These are phyloP conservation scores for Amazona guildingii DNA, from an alignment of 2,113 vertebrate genomes.

Conservation along the genomic window DNA sequence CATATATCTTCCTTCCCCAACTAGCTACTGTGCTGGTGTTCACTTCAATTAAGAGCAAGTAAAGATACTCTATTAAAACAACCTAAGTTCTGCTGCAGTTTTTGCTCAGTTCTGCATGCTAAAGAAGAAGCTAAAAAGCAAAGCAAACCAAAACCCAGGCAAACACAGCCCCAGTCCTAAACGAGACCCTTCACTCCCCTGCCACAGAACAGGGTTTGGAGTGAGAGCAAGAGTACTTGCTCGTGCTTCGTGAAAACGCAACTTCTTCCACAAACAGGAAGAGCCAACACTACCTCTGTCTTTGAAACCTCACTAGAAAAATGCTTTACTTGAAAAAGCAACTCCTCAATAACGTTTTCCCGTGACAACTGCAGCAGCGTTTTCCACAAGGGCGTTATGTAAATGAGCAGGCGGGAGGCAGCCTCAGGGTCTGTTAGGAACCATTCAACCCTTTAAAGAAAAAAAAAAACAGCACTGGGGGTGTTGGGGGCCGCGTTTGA, in stretches of 20 bases:
- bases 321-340: background rate
- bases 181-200: background rate
- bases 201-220: background rate
- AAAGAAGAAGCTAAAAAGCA: background rate
- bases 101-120: background rate
- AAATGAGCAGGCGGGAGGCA: background rate
- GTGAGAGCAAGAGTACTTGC: background rate
- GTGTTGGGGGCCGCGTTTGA: background rate
- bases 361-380: background rate
- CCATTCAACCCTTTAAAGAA: background rate
- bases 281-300: background rate
- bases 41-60: background rate
- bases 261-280: slow-evolving; percentile 19
- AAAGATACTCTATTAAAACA: background rate
- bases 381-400: background rate
- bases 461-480: background rate
- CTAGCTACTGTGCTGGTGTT: background rate
- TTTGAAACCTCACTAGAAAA: background rate
- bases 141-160: background rate
- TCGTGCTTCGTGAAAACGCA: background rate
- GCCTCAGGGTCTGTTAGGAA: background rate
- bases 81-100: background rate
- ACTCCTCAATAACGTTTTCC: background rate
- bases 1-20: background rate
- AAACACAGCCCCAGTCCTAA: background rate